Evolutionary conservation across 2,113 vertebrate species (phyloP).

Genomic region (Hydrochoerus hydrochaeris): DNA sequence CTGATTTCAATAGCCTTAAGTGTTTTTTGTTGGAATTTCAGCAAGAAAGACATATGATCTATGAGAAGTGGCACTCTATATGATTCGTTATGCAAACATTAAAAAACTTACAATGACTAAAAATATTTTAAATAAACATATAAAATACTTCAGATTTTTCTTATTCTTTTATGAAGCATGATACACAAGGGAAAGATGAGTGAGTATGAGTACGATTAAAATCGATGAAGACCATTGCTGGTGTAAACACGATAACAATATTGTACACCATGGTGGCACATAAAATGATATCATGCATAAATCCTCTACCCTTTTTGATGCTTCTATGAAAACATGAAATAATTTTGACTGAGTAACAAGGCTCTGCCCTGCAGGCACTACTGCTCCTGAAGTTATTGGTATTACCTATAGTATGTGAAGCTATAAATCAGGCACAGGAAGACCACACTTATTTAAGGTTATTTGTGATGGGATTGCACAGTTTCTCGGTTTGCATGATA

Average conservation of each 20-base stretch:
- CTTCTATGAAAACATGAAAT: slow-evolving; percentile 74
- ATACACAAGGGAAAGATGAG: background rate
- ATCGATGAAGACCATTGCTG: slow-evolving; percentile 59
- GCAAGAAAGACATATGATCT: slow-evolving; percentile 1
- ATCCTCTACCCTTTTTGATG: slow-evolving; percentile 64
- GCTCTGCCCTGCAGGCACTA: slow-evolving; percentile 45
- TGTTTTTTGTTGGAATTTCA: slow-evolving; percentile 65
- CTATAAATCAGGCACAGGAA: slow-evolving; percentile 63
- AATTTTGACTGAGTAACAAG: slow-evolving; percentile 78
- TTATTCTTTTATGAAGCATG: slow-evolving; percentile 31
- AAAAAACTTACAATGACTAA: slow-evolving; percentile 64
- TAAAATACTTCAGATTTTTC: slow-evolving; percentile 66
- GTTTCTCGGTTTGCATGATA: background rate
- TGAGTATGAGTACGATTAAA: slow-evolving; percentile 59
- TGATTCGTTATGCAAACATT: slow-evolving; percentile 44
- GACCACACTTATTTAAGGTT: background rate
- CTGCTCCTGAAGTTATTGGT: slow-evolving; percentile 66
- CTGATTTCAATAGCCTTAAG: slow-evolving; percentile 59
- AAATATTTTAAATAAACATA: slow-evolving; percentile 54
- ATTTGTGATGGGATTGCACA: background rate
- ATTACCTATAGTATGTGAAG: slow-evolving; percentile 59
- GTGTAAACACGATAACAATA: slow-evolving; percentile 67
- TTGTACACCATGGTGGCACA: slow-evolving; percentile 51
- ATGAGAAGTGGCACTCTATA: slow-evolving; percentile 36
- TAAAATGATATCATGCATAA: slow-evolving; percentile 63